Base-by-base conservation (phyloP, 53 echinoderm and acorn worm species). In the Paelopatides confundens region DNA sequence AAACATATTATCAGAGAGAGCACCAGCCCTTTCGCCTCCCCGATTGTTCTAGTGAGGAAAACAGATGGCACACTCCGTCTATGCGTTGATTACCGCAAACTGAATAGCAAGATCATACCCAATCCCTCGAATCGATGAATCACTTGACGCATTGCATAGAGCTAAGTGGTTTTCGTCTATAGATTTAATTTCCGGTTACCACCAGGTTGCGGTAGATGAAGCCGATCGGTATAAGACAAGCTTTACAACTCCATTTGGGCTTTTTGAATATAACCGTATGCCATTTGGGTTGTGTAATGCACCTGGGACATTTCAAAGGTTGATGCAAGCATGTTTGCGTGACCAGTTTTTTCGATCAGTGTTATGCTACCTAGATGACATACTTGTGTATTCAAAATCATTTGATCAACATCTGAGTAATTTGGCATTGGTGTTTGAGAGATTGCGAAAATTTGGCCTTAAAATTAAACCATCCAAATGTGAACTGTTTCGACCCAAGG, bases 401-500 rank as follows among this genome's bases (percentile, higher is more conserved):
- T 89, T 89, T 53, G 89, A 92, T 2, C 71, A 89, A 21, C 89
- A 86, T 31, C 54, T 93, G 24, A 32, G 63, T 81, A 11, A 81
- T 65, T 11, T 54, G 1, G 1, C 18, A 18, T 43, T 36, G 29
- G 90, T 93, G 0, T 82, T 93, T 32, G 37, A 74, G 0, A n/a
- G 90, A 21, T 71, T 90, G 12, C 74, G 65, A n/a, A 26, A 87
- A 3, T 48, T 81, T 83, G 93, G 90, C 0, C 53, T 93, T 32
- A 93, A 89, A 63, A 46, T 93, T 10, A 93, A 93, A 36, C 70
- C 71, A 4, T 26, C 14, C 10, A 91, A 91, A 46, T 77, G 90
- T 26, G 53, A 65, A 2, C 79, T 86, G 43, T 86, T 90, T 67
- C 28, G 53, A 37, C 43, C 77, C 2, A 37, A 86, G 29, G 90